Percentiles rank a stretch among this genome's conserved stretches.
Evolutionary conservation across 2,888 invertebrate genomes (phyloP).

Genomic region (Bhutanitis thaidina): DNA sequence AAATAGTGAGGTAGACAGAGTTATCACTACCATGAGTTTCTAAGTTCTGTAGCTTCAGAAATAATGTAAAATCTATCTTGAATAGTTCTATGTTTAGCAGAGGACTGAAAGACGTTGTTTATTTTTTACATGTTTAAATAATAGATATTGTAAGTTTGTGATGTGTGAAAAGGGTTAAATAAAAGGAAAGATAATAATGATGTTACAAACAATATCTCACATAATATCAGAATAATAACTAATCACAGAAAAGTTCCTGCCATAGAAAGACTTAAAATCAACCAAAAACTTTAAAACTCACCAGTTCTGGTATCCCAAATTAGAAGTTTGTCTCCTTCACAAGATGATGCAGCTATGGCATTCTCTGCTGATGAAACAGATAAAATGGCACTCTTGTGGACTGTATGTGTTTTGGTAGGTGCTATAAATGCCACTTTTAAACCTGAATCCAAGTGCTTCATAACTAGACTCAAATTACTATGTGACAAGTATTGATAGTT

Average conservation of each 20-base stretch:
- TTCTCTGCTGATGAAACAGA: constrained; percentile 81
- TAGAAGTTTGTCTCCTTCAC: constrained; percentile 77
- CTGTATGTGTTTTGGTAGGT: constrained; percentile 65
- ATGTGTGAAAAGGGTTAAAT: too few relatives aligned
- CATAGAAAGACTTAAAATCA: constrained; percentile 21
- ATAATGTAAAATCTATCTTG: too few relatives aligned
- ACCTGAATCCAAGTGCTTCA: constrained; percentile 63
- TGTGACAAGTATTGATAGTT: constrained; percentile 64
- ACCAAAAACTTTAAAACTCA: constrained; percentile 30
- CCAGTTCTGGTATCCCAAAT: constrained; percentile 84
- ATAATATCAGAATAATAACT: too few relatives aligned
- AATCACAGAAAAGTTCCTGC: neutral
- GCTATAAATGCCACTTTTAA: constrained; percentile 73
- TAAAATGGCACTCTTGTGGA: constrained; percentile 73
- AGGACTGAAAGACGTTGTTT: too few relatives aligned
- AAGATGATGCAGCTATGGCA: constrained; percentile 82
- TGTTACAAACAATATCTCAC: too few relatives aligned
- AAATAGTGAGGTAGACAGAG: too few relatives aligned
- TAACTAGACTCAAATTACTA: constrained; percentile 56
- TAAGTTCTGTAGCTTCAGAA: too few relatives aligned
- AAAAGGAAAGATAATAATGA: too few relatives aligned
- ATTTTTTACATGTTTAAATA: too few relatives aligned
- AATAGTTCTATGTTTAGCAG: too few relatives aligned
- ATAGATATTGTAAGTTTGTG: too few relatives aligned
- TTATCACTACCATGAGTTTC: too few relatives aligned